Evolutionary conservation across 2,797 vertebrate genomes (phyloP).

Genomic region (Podarcis lilfordi): DNA sequence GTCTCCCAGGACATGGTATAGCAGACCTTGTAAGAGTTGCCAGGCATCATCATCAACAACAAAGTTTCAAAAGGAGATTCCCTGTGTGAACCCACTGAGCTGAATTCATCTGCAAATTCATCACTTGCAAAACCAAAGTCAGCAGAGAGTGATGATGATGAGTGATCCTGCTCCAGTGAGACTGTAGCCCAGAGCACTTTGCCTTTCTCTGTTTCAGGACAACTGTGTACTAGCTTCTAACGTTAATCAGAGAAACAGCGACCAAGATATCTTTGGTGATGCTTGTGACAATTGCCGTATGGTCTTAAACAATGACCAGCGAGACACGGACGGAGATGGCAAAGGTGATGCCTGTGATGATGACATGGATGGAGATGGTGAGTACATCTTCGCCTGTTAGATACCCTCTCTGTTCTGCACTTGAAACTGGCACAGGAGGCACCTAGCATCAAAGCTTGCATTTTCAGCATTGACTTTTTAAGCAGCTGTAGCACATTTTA

Average conservation of each 20-base stretch:
- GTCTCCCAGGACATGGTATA: neutral
- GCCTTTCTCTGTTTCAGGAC: conserved; percentile 80
- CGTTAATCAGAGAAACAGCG: conserved; percentile 91
- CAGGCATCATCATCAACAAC: neutral
- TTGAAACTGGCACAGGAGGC: neutral
- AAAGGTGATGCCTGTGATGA: conserved; percentile 95
- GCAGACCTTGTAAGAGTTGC: neutral
- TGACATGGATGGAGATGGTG: conserved; percentile 98
- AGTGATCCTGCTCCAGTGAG: neutral
- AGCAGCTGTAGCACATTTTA: too few relatives aligned
- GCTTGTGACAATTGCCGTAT: conserved; percentile 93
- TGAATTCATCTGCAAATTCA: conserved; percentile 3
- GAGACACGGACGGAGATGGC: conserved; percentile 92
- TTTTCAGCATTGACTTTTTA: neutral
- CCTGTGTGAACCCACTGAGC: neutral
- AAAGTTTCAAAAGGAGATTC: neutral
- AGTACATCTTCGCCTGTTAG: conserved; percentile 43
- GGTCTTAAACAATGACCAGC: conserved; percentile 93
- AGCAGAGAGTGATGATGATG: conserved; percentile 11
- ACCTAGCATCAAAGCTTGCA: rapidly evolving
- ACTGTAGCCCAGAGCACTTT: neutral
- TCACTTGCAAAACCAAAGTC: neutral
- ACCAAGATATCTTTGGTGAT: conserved; percentile 95
- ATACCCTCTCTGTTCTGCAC: neutral
- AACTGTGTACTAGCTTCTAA: conserved; percentile 93